Conservation (phyloP, 2,888 invertebrate species). For the Drosophila suboccidentalis region DNA sequence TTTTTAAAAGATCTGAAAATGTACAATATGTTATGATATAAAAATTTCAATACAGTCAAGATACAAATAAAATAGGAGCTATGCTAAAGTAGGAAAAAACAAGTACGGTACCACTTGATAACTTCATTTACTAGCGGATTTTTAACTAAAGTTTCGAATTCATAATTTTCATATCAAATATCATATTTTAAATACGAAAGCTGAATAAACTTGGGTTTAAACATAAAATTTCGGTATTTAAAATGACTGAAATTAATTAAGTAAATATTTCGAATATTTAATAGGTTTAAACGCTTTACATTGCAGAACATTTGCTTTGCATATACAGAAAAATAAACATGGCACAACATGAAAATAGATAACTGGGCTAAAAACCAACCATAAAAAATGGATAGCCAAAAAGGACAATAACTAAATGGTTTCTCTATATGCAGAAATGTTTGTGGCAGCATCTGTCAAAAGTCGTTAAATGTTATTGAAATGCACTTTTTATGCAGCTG, state of each 20-base stretch:
- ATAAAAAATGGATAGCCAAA: background rate
- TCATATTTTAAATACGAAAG: too few relatives aligned
- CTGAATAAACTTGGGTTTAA: too few relatives aligned
- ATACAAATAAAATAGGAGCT: background rate
- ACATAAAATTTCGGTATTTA: background rate
- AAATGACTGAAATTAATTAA: background rate
- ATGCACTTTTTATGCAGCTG: constrained; percentile 32
- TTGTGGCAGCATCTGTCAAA: constrained; percentile 41
- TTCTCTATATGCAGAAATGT: constrained; percentile 41
- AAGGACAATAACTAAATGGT: constrained; percentile 46
- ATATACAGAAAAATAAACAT: background rate
- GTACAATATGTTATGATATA: background rate
- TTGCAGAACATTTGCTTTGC: background rate
- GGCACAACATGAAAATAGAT: constrained; percentile 30
- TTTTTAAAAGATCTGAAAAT: background rate
- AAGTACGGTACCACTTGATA: too few relatives aligned
- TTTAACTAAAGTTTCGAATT: too few relatives aligned
- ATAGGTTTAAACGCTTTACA: background rate
- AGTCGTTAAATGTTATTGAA: constrained; percentile 65
- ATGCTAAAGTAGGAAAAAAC: too few relatives aligned
- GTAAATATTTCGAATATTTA: background rate
- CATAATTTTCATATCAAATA: too few relatives aligned
- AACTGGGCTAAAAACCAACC: constrained; percentile 1
- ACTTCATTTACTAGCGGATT: too few relatives aligned
- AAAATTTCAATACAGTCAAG: background rate